Evolutionary conservation across 1,140 invertebrate genomes (phyloP).

Genomic region (Saccostrea echinata): DNA sequence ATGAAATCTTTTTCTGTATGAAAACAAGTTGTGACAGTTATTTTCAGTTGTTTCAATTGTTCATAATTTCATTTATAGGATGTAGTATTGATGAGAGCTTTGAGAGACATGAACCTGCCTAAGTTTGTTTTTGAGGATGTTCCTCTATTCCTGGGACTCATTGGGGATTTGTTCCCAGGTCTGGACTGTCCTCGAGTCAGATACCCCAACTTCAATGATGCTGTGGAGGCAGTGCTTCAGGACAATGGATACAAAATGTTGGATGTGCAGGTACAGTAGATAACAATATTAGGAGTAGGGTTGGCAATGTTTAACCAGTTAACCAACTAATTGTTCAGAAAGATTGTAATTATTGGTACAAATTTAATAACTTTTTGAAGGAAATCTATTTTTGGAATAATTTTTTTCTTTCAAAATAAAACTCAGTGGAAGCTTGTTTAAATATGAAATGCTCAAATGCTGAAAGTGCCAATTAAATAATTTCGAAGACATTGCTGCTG

Average conservation of each 20-base stretch:
- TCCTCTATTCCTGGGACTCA: slow-evolving; percentile 91
- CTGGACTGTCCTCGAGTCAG: slow-evolving; percentile 91
- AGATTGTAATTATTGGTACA: too few relatives aligned
- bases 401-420: too few relatives aligned
- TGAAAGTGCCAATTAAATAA: too few relatives aligned
- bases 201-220: slow-evolving; percentile 91
- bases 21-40: neutral
- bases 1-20: neutral
- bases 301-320: too few relatives aligned
- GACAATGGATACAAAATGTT: slow-evolving; percentile 87
- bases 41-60: too few relatives aligned
- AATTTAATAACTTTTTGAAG: too few relatives aligned
- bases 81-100: slow-evolving; percentile 91
- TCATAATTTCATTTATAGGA: slow-evolving; percentile 77
- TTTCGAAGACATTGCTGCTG: too few relatives aligned
- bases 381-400: too few relatives aligned
- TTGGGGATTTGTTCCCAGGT: slow-evolving; percentile 93
- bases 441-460: too few relatives aligned
- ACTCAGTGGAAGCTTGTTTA: too few relatives aligned
- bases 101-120: slow-evolving; percentile 94
- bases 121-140: slow-evolving; percentile 96
- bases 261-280: slow-evolving; percentile 86
- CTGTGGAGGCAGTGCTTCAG: slow-evolving; percentile 86
- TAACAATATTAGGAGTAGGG: too few relatives aligned
- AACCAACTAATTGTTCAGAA: too few relatives aligned